phyloP scores from a whole-genome alignment of 2,888 invertebrate species.

The Acanthosoma haemorrhoidale region DNA sequence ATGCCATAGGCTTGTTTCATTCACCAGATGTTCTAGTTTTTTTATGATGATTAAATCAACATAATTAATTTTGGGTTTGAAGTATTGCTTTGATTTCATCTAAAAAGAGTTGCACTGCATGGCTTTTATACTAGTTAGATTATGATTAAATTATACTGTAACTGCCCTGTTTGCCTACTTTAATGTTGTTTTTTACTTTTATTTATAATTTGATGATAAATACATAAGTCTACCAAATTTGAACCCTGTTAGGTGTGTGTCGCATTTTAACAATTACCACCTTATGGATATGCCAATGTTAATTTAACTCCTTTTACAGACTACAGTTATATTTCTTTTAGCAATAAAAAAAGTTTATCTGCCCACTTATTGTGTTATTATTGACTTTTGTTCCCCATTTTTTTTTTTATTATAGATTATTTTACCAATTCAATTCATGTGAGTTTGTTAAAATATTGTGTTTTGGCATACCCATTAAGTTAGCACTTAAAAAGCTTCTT shows the following conservation, averaged over 20 bases:
- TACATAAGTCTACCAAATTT: slow-evolving; percentile 15
- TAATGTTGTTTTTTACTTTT: background rate
- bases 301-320: background rate
- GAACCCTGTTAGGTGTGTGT: slow-evolving; percentile 34
- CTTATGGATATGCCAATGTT: slow-evolving; percentile 11
- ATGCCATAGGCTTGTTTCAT: slow-evolving; percentile 28
- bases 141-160: background rate
- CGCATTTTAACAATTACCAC: slow-evolving; percentile 23
- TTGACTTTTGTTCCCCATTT: too few species aligned
- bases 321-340: too few species aligned
- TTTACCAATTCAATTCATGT: background rate
- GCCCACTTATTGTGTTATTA: background rate
- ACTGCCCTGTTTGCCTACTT: background rate
- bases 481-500: background rate
- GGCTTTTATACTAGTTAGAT: slow-evolving; percentile 30
- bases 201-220: background rate
- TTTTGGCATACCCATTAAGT: slow-evolving; percentile 8
- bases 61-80: background rate
- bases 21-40: background rate
- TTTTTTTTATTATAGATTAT: background rate
- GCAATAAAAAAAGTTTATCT: background rate
- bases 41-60: background rate
- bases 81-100: slow-evolving; percentile 15
- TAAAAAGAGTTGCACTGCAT: slow-evolving; percentile 32
- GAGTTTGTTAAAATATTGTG: background rate